A percentile compares a stretch with the other conserved stretches of the same genome.
Evolutionary conservation across 2,113 vertebrate genomes (phyloP).

Genomic region (Actinemys pallida): DNA sequence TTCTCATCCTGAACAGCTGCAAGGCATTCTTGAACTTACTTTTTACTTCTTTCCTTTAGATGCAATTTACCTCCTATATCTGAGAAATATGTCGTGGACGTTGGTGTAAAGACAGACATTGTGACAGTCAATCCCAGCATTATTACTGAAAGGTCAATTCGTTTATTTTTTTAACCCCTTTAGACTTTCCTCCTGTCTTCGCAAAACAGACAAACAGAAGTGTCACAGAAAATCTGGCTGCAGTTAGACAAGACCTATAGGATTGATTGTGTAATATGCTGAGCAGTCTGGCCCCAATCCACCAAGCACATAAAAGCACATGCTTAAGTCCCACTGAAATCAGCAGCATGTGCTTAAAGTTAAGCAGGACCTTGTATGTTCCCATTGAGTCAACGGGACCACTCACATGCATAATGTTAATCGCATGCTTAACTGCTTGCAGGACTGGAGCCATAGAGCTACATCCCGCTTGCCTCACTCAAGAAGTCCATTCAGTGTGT

Average conservation of each 20-base stretch:
- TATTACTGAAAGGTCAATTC: conserved; percentile 92
- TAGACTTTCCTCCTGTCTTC: neutral
- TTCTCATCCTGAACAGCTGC: neutral
- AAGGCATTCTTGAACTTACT: neutral
- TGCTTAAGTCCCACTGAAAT: neutral
- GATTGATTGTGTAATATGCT: neutral
- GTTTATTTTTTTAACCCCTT: neutral
- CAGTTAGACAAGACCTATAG: neutral
- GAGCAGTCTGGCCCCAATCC: neutral
- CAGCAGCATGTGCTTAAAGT: neutral
- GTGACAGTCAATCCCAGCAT: conserved; percentile 99
- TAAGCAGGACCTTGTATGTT: neutral
- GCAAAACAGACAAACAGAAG: neutral
- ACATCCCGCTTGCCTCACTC: neutral
- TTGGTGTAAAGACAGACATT: conserved; percentile 94
- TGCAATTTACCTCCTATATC: conserved; percentile 97
- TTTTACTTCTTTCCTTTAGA: conserved; percentile 75
- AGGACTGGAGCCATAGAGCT: neutral
- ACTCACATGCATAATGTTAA: neutral
- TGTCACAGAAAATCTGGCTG: neutral
- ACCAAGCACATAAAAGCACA: neutral
- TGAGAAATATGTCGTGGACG: conserved; percentile 90
- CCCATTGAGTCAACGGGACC: neutral
- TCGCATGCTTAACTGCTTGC: neutral
- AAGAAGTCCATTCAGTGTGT: fast-evolving